Evolutionary conservation across 2,797 vertebrate genomes (phyloP), one percentile per base, ranked within the genome.

Genomic region (Neostethus bicornis): DNA sequence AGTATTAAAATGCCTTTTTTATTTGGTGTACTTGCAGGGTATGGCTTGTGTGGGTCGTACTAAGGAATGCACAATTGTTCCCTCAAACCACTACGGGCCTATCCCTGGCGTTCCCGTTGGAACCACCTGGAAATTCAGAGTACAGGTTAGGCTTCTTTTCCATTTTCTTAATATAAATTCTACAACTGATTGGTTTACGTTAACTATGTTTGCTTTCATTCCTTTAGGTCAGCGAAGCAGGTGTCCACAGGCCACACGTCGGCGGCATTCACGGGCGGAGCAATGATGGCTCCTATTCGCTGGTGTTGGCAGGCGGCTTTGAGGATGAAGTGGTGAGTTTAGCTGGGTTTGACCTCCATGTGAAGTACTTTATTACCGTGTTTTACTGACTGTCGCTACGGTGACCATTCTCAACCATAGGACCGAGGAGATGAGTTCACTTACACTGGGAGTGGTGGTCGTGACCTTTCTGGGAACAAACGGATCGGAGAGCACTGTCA

Each of bases 11-110:
- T 10, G 53, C 16, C 21, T n/a, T 45, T 71, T 4, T 45, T 29
- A 59, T 4, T 32, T 19, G 13, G 16, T 83, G 51, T 66, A 24
- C 52, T 84, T 87, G 41, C 73, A 98, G 96, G 97, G 97, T 43
- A 99, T 98, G 97, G 97, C 96, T 47, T 99, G 97, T 85, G 97
- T 99, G 85, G 96, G 96, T 56, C 95, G 96, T 23, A 99, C 96
- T 52, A 99, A 96, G 87, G 96, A 98, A 88, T 99, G 96, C 87
- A 98, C 96, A 54, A 97, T 99, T 77, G 96, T 99, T 70, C 96
- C 96, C 50, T 98, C 96, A 25, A 99, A 98, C 89, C 96, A 99
- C 72, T 98, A 98, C 69, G 96, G 96, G 32, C 96, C 96, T 10
- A 92, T 99, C 77, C 96, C 96, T 41, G 96, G 96, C 17, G 83